Evolutionary conservation across 2,797 vertebrate species (phyloP).

Genomic region (Manis javanica): DNA sequence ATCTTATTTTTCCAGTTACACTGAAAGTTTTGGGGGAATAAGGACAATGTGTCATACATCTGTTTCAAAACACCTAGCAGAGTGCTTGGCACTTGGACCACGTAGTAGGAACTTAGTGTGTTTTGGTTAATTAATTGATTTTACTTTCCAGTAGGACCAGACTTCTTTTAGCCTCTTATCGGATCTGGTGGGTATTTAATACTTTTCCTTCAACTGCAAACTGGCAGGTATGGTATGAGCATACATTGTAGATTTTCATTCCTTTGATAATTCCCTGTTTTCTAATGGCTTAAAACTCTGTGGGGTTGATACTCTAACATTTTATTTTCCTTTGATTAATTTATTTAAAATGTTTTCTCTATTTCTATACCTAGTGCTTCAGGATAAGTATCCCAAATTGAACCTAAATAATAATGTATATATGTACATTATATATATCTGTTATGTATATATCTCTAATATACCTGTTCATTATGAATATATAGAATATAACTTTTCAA

Average conservation of each 20-base stretch:
- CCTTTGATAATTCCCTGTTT: constrained; percentile 9
- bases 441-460: not conserved
- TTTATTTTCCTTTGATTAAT: constrained; percentile 44
- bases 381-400: not conserved
- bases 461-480: not conserved
- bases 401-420: not conserved
- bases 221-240: not conserved
- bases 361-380: not conserved
- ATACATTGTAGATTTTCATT: not conserved
- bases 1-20: constrained; percentile 31
- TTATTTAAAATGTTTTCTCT: not conserved
- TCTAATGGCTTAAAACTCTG: not conserved
- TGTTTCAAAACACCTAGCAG: not conserved
- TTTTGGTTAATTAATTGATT: not conserved
- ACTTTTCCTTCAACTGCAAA: not conserved
- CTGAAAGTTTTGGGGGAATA: not conserved
- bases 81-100: not conserved
- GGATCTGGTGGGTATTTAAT: not conserved
- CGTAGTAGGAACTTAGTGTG: not conserved
- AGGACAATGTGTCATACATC: not conserved
- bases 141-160: not conserved
- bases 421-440: not conserved
- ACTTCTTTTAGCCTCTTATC: constrained; percentile 4
- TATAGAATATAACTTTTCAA: constrained; percentile 19
- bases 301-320: not conserved